Evolutionary conservation across 2,888 invertebrate species (phyloP).

Genomic region (Athrips mouffetella): DNA sequence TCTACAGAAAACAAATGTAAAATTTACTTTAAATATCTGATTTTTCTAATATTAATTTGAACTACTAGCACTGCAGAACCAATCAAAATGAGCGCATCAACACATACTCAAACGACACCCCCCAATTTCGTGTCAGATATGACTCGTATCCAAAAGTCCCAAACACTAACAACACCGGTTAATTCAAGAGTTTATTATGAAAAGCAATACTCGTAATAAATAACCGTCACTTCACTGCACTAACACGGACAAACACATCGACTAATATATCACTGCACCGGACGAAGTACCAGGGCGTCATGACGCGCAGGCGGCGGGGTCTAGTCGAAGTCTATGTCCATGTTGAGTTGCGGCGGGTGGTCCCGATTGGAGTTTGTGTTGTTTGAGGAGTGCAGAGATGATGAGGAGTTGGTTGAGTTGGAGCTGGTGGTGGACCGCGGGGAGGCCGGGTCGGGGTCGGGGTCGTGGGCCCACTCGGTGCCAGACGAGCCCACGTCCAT

Average conservation of each 20-base stretch:
- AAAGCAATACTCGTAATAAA: constrained; percentile 27
- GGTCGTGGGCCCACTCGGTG: constrained; percentile 32
- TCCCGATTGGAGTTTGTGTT: constrained; percentile 38
- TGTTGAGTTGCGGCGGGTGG: constrained; percentile 36
- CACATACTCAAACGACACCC: neutral
- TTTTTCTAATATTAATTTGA: neutral
- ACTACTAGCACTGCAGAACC: neutral
- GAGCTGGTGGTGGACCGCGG: constrained; percentile 34
- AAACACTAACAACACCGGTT: neutral
- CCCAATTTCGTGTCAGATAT: neutral
- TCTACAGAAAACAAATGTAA: neutral
- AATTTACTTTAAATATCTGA: neutral
- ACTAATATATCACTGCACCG: neutral
- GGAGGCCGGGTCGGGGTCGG: constrained; percentile 31
- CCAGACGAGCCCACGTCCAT: constrained; percentile 23
- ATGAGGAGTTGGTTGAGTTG: constrained; percentile 32
- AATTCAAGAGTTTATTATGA: constrained; percentile 22
- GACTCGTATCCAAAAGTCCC: neutral
- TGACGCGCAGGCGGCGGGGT: constrained; percentile 2
- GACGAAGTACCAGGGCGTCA: constrained; percentile 12
- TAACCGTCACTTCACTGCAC: constrained; percentile 27
- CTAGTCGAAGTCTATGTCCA: constrained; percentile 73
- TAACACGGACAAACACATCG: constrained; percentile 20
- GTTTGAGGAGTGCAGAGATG: constrained; percentile 37
- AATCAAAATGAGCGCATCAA: neutral